Conservation (phyloP, 2,113 vertebrate genomes). For the Aplodontia rufa region DNA sequence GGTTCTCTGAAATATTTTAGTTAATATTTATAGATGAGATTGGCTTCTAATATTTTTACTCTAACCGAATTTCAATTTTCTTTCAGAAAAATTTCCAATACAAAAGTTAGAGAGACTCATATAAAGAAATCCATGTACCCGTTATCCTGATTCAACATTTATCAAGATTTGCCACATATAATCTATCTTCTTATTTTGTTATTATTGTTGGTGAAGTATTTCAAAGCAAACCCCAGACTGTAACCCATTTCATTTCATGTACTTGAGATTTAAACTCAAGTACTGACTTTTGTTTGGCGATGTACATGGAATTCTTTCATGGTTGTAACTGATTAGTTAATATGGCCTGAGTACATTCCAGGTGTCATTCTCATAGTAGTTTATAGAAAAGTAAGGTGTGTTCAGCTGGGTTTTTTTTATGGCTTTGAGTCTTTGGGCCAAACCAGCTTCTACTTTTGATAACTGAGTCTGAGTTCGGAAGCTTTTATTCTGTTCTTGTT, state of each 20-base stretch:
- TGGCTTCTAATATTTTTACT: constrained; percentile 48
- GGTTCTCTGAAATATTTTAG: constrained; percentile 34
- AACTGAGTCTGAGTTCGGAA: not conserved
- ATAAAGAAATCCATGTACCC: not conserved
- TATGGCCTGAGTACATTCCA: not conserved
- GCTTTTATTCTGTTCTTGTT: not conserved
- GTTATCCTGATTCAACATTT: not conserved
- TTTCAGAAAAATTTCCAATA: constrained; percentile 37
- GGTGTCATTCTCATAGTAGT: not conserved
- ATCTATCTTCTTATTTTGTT: not conserved
- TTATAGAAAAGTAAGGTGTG: not conserved
- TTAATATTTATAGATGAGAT: constrained; percentile 18
- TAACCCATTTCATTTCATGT: not conserved
- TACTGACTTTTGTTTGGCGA: not conserved
- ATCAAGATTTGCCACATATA: not conserved
- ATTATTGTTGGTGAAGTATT: not conserved
- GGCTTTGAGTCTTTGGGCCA: not conserved
- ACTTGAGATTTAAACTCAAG: not conserved
- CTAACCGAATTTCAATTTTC: constrained; percentile 8
- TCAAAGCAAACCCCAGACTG: not conserved
- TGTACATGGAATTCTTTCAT: not conserved
- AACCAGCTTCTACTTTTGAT: constrained; percentile 21
- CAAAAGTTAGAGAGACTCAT: not conserved
- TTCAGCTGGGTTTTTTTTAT: constrained; percentile 22
- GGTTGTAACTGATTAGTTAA: not conserved